Conservation (phyloP, 1,140 invertebrate species). For the Coenobita brevimanus region DNA sequence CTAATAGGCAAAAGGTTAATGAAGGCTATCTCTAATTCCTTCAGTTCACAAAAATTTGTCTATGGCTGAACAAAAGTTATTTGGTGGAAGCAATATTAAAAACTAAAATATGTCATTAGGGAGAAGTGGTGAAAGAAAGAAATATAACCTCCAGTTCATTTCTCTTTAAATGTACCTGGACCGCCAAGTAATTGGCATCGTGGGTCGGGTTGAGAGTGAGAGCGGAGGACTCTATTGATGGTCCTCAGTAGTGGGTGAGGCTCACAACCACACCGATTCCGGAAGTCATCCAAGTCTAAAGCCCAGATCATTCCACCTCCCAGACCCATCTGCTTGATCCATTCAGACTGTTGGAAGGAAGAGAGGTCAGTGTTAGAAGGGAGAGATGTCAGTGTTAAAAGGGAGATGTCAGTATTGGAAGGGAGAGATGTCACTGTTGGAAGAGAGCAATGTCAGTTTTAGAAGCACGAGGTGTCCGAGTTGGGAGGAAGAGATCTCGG, state of each 20-base stretch:
- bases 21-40: too few species aligned
- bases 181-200: constrained; percentile 1
- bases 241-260: constrained; percentile 85
- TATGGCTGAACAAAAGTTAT: too few species aligned
- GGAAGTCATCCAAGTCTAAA: constrained; percentile 87
- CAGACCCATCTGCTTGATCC: constrained; percentile 82
- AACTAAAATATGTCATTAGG: too few species aligned
- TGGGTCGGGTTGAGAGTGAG: constrained; percentile 25
- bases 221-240: constrained; percentile 81
- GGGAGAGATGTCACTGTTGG: neutral
- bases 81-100: too few species aligned
- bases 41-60: too few species aligned
- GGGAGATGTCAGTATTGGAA: neutral
- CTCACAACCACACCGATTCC: constrained; percentile 77
- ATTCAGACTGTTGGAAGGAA: constrained; percentile 76
- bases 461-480: too few species aligned
- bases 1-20: too few species aligned
- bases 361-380: neutral
- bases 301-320: constrained; percentile 95
- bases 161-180: too few species aligned
- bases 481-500: neutral
- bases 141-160: too few species aligned
- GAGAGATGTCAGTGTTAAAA: too few species aligned
- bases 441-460: too few species aligned
- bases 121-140: too few species aligned